Evolutionary conservation across 2,797 vertebrate genomes (phyloP).

Genomic region (Chelon auratus): DNA sequence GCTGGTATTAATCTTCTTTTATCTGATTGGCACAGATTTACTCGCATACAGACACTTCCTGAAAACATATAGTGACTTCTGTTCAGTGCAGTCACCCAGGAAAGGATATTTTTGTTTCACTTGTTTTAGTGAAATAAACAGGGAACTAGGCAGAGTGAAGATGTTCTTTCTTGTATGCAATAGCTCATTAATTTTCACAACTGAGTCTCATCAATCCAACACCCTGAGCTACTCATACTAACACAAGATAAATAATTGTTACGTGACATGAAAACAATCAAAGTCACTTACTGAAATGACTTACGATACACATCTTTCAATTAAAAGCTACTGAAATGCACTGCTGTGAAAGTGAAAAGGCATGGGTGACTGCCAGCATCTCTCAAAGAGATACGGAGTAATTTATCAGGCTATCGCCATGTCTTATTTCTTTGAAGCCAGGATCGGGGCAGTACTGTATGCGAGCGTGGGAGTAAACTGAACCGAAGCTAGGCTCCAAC

Average conservation of each 20-base stretch:
- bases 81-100: slow-evolving; percentile 18
- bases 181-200: slow-evolving; percentile 58
- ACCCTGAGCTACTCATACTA: slow-evolving; percentile 48
- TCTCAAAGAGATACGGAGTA: slow-evolving; percentile 7
- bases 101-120: slow-evolving; percentile 19
- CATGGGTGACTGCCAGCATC: slow-evolving; percentile 30
- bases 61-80: slow-evolving; percentile 9
- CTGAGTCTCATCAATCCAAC: slow-evolving; percentile 44
- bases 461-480: slow-evolving; percentile 22
- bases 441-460: background rate
- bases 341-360: slow-evolving; percentile 30
- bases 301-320: slow-evolving; percentile 60
- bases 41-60: slow-evolving; percentile 6
- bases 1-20: slow-evolving; percentile 15
- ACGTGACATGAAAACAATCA: slow-evolving; percentile 60
- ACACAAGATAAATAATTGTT: slow-evolving; percentile 58
- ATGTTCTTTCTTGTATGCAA: slow-evolving; percentile 35
- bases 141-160: slow-evolving; percentile 31
- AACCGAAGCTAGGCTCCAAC: slow-evolving; percentile 15
- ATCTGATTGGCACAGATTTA: slow-evolving; percentile 20
- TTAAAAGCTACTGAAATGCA: slow-evolving; percentile 43
- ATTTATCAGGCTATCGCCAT: background rate
- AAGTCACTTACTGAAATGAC: slow-evolving; percentile 53
- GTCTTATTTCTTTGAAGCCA: slow-evolving; percentile 14
- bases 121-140: slow-evolving; percentile 40